Conservation (phyloP, 2,888 invertebrate genomes). For the Eupithecia dodoneata region DNA sequence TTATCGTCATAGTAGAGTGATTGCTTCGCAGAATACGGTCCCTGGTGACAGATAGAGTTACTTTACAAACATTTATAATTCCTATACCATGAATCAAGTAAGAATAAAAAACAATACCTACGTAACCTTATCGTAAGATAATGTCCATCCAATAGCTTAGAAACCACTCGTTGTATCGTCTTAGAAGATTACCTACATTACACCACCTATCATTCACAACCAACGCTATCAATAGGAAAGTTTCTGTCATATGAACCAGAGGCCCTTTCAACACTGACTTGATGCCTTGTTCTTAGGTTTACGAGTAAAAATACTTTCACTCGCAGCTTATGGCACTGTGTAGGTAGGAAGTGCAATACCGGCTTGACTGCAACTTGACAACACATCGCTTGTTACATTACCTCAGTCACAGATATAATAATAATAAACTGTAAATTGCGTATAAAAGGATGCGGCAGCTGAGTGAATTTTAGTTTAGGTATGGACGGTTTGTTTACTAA, state of each 20-base stretch:
- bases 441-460: too few species aligned
- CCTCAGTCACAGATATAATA: neutral
- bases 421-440: too few species aligned
- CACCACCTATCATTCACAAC: neutral
- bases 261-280: neutral
- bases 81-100: too few species aligned
- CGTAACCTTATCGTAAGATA: neutral
- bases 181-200: conserved; percentile 9
- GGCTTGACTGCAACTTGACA: neutral
- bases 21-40: too few species aligned
- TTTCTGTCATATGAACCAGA: neutral
- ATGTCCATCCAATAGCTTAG: neutral
- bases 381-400: neutral
- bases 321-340: neutral
- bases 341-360: conserved; percentile 4
- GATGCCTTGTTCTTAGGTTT: neutral
- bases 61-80: too few species aligned
- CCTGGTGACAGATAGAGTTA: too few species aligned
- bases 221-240: neutral
- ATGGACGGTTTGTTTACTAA: too few species aligned
- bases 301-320: conserved; percentile 48
- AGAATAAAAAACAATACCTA: neutral
- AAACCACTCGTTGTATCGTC: neutral
- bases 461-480: too few species aligned
- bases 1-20: too few species aligned